Evolutionary conservation across 2,888 invertebrate genomes (phyloP).

Genomic region (Apomyelois bistriatella): DNA sequence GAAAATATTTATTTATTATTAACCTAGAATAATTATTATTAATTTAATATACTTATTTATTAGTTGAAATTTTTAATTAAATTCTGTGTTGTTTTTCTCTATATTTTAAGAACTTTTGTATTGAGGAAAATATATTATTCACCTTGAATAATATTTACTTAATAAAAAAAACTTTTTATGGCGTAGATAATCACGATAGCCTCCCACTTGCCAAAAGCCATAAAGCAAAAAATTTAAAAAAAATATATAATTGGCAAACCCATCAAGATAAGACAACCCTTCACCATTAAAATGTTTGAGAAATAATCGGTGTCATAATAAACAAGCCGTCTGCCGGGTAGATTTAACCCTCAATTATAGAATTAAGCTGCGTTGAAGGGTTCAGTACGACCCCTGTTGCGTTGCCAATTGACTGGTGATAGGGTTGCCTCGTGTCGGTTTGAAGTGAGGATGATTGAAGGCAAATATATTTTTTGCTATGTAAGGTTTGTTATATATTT

Average conservation of each 20-base stretch:
- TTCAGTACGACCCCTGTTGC: slow-evolving; percentile 50
- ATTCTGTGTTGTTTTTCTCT: no score
- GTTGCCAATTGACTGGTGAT: slow-evolving; percentile 41
- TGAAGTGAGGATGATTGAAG: slow-evolving; percentile 3
- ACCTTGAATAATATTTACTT: no score
- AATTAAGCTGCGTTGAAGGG: slow-evolving; percentile 73
- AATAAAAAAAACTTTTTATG: no score
- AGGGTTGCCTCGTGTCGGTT: slow-evolving; percentile 26
- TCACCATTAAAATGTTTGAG: slow-evolving; percentile 31
- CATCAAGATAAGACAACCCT: slow-evolving; percentile 50
- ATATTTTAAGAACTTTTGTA: no score
- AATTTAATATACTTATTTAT: no score
- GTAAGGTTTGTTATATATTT: no score
- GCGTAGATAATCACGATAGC: background rate
- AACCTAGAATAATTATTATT: no score
- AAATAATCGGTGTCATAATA: slow-evolving; percentile 64
- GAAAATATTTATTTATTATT: no score
- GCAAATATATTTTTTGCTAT: background rate
- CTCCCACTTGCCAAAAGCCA: background rate
- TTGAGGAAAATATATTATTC: no score
- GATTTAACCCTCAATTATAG: slow-evolving; percentile 79
- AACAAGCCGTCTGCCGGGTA: slow-evolving; percentile 60
- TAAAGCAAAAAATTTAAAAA: slow-evolving; percentile 10
- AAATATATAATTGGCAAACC: slow-evolving; percentile 25
- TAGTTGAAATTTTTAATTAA: no score